Conservation (phyloP, 2,113 vertebrate genomes). For the Nibea coibor region DNA sequence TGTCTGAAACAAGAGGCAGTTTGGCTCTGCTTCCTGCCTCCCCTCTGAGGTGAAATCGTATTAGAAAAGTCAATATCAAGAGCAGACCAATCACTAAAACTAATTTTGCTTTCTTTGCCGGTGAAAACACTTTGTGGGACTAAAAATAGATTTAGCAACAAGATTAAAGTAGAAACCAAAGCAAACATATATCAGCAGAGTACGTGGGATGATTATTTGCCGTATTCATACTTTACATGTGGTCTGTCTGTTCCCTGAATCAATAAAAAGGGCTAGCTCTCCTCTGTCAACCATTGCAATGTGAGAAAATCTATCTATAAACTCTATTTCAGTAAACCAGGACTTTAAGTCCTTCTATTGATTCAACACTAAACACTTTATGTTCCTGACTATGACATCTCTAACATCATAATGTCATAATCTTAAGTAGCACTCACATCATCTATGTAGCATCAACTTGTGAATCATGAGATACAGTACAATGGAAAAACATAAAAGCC, state of each 20-base stretch:
- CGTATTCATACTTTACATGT: slow-evolving; percentile 12
- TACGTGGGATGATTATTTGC: background rate
- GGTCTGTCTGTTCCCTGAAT: slow-evolving; percentile 30
- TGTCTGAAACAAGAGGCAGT: slow-evolving; percentile 70
- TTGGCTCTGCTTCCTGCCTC: slow-evolving; percentile 58
- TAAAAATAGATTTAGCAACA: slow-evolving; percentile 38
- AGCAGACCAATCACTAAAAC: slow-evolving; percentile 66
- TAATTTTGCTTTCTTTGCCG: slow-evolving; percentile 51
- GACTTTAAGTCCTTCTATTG: slow-evolving; percentile 36
- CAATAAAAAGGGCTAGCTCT: slow-evolving; percentile 37
- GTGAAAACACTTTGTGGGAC: slow-evolving; percentile 42
- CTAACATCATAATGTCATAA: slow-evolving; percentile 21
- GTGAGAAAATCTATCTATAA: slow-evolving; percentile 61
- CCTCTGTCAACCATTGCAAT: slow-evolving; percentile 14
- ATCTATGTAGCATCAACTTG: slow-evolving; percentile 15
- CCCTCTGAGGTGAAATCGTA: slow-evolving; percentile 51
- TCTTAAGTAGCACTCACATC: slow-evolving; percentile 9
- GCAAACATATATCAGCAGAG: slow-evolving; percentile 7
- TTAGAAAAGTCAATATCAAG: slow-evolving; percentile 74
- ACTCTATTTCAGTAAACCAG: slow-evolving; percentile 43
- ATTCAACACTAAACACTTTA: slow-evolving; percentile 31
- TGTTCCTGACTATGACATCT: slow-evolving; percentile 26
- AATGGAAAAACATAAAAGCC: slow-evolving; percentile 47
- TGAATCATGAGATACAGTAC: slow-evolving; percentile 17
- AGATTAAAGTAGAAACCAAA: slow-evolving; percentile 25